Base-by-base conservation (phyloP, 1,140 invertebrate genomes). In the Neodiprion lecontei region DNA sequence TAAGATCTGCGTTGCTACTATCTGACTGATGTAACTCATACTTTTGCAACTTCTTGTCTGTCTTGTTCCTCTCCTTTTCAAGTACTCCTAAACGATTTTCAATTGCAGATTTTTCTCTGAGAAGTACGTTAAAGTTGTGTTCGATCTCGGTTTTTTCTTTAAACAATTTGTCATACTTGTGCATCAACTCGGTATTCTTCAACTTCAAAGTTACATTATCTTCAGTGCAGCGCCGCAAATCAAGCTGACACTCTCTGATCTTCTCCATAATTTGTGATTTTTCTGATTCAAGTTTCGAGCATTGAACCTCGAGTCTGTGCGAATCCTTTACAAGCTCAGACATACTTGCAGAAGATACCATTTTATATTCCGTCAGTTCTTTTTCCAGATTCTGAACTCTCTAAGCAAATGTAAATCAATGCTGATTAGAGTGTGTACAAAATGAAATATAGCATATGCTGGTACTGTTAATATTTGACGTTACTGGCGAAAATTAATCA, bases 101-200 rank as follows among this genome's bases (percentile, higher is more conserved):
- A 61, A 61, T 61, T 3, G 53, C 53, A 9, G 53, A 61, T 17
- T 61, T 61, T 61, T 61, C 53, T 61, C 7, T 5, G 11, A 14
- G 11, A 12, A 61, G 53, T 3, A 61, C 11, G n/a, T 61, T 17
- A 12, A 61, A 61, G 53, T 61, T 61, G 53, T 14, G 11, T 17
- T 61, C 8, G 11, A 61, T 14, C n/a, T 61, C 53, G 11, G 53
- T 61, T 17, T 61, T 61, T 61, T 61, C 53, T 61, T 61, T 1
- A 61, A 12, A 12, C 9, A 61, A 17, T 14, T 8, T 8, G n/a
- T 61, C 53, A 17, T 61, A 61, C 53, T 61, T 61, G 53, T 61
- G n/a, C 53, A 61, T 61, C 53, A 61, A 61, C 53, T 61, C 53
- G 53, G 53, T 61, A 61, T 61, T 61, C 11, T 17, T 61, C 53